phyloP scores from a whole-genome alignment of 2,888 invertebrate species.

The Lapara coniferarum region DNA sequence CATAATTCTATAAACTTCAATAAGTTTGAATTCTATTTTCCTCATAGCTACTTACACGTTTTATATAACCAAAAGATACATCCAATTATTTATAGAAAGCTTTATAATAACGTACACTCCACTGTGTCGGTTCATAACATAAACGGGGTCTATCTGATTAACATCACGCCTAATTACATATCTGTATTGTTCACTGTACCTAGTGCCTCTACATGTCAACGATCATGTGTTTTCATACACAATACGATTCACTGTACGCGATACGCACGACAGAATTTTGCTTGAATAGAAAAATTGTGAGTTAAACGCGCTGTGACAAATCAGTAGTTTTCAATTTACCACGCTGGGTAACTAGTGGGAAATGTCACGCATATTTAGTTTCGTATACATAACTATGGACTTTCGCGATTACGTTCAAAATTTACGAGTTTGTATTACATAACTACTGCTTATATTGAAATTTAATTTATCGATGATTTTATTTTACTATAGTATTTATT shows the following conservation, averaged over 20 bases:
- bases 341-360: not conserved
- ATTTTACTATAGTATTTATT: too few relatives aligned
- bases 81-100: not conserved
- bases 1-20: too few relatives aligned
- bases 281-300: conserved; percentile 10
- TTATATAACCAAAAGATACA: not conserved
- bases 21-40: too few relatives aligned
- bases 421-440: too few relatives aligned
- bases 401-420: not conserved
- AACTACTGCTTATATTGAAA: too few relatives aligned
- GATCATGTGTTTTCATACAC: conserved; percentile 5
- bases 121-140: not conserved
- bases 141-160: not conserved
- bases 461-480: too few relatives aligned
- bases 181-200: conserved; percentile 5
- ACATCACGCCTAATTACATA: conserved; percentile 6
- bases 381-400: not conserved
- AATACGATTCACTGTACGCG: conserved; percentile 1
- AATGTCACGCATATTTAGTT: not conserved
- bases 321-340: conserved; percentile 8
- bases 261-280: conserved; percentile 11
- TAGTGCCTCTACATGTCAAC: not conserved
- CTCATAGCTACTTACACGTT: not conserved
- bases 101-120: not conserved
- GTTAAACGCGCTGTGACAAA: conserved; percentile 4